Evolutionary conservation across 1,140 invertebrate species (phyloP).

Genomic region (Papilio machaon): DNA sequence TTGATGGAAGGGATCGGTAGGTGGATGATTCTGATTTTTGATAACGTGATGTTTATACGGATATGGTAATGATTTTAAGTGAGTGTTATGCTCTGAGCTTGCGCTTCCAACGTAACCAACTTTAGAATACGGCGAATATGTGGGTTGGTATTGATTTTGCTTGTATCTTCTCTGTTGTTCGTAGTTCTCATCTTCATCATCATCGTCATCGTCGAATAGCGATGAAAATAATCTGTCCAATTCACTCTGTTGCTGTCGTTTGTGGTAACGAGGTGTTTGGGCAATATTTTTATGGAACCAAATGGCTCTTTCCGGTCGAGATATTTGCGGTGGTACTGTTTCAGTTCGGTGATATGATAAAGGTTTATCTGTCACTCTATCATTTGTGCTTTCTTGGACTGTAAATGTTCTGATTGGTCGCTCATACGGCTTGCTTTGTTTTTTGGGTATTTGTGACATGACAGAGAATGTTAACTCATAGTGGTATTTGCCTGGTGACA

Average conservation of each 20-base stretch:
- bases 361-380: constrained; percentile 48
- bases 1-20: constrained; percentile 49
- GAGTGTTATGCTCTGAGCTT: constrained; percentile 54
- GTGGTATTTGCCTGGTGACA: constrained; percentile 75
- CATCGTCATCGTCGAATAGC: constrained; percentile 68
- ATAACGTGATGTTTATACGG: constrained; percentile 57
- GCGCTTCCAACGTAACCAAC: constrained; percentile 51
- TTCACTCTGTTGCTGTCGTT: constrained; percentile 54
- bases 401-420: constrained; percentile 78
- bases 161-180: constrained; percentile 53
- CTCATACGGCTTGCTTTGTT: constrained; percentile 68
- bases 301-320: constrained; percentile 62
- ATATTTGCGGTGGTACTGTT: constrained; percentile 41
- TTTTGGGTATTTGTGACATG: constrained; percentile 76
- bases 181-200: constrained; percentile 54
- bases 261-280: constrained; percentile 52
- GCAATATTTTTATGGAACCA: constrained; percentile 76
- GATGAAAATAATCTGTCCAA: constrained; percentile 73
- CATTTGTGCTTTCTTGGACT: constrained; percentile 64
- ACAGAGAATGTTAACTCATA: constrained; percentile 86
- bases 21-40: constrained; percentile 55
- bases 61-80: constrained; percentile 58
- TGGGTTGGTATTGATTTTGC: constrained; percentile 51
- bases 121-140: constrained; percentile 58
- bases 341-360: constrained; percentile 50